Base-by-base conservation (phyloP, 2,797 vertebrate species). In the Cirrhinus mrigala region DNA sequence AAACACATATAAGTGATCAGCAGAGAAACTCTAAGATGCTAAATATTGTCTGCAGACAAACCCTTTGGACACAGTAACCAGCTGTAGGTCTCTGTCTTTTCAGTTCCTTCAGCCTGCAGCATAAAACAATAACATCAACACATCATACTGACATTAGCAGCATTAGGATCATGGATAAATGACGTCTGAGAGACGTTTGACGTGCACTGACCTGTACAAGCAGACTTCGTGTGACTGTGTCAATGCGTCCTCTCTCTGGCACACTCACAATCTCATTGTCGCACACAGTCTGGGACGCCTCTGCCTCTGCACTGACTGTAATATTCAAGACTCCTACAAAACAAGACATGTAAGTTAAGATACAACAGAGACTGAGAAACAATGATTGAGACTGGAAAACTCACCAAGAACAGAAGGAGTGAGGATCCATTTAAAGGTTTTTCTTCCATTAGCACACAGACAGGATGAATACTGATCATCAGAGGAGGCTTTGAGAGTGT, bases 21-120 rank as follows among this genome's bases (percentile, higher is more conserved):
- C 71, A 52, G 12, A 16, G 10, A 46, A 58, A 66, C 50, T 9
- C 20, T 11, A 18, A 48, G 1, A 56, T 75, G 46, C 27, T 24
- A 62, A 11, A 60, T 9, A 56, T 56, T 22, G 16, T n/a, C 27
- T 68, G 33, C 8, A 33, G 33, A 44, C 91, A 87, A 66, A 95
- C 95, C 94, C 86, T 93, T 90, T 1, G 94, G 94, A 50, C 95
- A 95, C 33, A 95, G 68, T 85, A 95, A 87, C 90, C 90, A 91
- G 88, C 92, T 96, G 85, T 91, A 60, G n/a, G 85, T 88, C 66
- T 93, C 81, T 0, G 85, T 88, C 79, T 90, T 79, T 66, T 94
- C 91, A 29, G 66, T 90, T 89, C 95, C 95, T 70, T 94, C 92
- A 56, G 94, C 90, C 95, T 96, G 27, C 12, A 78, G 44, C 9